Evolutionary conservation across 2,888 invertebrate species (phyloP), one percentile per base, ranked within the genome.

Genomic region (Euspilapteryx auroguttella): DNA sequence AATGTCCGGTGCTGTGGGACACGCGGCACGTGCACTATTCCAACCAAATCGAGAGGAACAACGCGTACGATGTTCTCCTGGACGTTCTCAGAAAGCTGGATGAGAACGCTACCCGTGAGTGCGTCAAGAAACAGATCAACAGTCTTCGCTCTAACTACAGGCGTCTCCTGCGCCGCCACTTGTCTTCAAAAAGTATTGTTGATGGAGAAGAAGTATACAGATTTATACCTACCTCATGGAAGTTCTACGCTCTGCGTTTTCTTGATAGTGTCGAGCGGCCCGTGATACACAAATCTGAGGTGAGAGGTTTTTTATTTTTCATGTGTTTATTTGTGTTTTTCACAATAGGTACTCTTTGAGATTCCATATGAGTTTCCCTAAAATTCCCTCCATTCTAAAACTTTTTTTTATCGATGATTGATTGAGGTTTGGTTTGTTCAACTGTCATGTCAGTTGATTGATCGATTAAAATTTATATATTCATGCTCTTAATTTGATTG

Each of bases 41-140:
- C 12, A 51, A 51, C 32, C 51, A 45, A 38, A 37, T 34, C 14
- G 45, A 39, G 36, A 38, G 52, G 21, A 45, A 40, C 31, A 26
- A 32, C 12, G 47, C 41, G 1, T 30, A 37, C 22, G 47, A 52
- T 25, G 14, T 32, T 13, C 33, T 52, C 12, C 28, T 49, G 28
- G 29, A 38, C 23, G 37, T 47, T 21, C 33, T 49, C 15, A 40
- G 37, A 29, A 41, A 39, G 24, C 39, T 39, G 30, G 36, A 43
- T 30, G 44, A 40, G 1, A 29, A 28, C 3, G 49, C 51, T 1
- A 47, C 41, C 4, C 31, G 41, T 14, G 31, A 31, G 23, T 37
- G 32, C 23, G 49, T 51, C 8, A 42, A 49, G 10, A 42, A 42
- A 25, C 51, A 54, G 41, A 52, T 54, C 32, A 54, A 54, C 22